Percentiles rank a stretch among this genome's conserved stretches.
phyloP scores from a whole-genome alignment of 1,140 invertebrate species.

The Paralvinella palmiformis region DNA sequence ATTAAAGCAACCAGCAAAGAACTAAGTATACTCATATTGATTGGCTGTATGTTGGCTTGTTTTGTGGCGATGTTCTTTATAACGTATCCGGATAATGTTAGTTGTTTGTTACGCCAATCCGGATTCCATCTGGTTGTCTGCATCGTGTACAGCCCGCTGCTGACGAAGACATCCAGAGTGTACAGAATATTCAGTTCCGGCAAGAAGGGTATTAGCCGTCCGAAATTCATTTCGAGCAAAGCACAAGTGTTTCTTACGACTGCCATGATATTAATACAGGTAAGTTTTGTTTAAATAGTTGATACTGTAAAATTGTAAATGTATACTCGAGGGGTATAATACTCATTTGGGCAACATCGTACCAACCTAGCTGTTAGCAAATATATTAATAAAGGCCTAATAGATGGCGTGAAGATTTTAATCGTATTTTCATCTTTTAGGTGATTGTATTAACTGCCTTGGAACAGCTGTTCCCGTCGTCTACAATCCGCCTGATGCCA shows the following conservation, averaged over 20 bases:
- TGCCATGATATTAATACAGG: too few species aligned
- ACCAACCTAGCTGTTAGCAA: too few species aligned
- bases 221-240: too few species aligned
- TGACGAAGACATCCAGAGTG: conserved; percentile 65
- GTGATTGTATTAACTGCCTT: too few species aligned
- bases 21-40: conserved; percentile 30
- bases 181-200: conserved; percentile 63
- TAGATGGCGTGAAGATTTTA: neutral
- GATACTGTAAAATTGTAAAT: too few species aligned
- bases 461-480: too few species aligned
- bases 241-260: too few species aligned
- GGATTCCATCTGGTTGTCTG: conserved; percentile 61
- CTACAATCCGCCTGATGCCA: conserved; percentile 8
- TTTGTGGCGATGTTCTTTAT: conserved; percentile 23
- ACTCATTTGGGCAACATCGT: too few species aligned
- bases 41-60: conserved; percentile 28
- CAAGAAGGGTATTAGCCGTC: too few species aligned
- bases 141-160: conserved; percentile 62
- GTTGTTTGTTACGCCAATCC: conserved; percentile 58
- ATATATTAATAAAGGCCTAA: neutral
- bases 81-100: conserved; percentile 51
- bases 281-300: too few species aligned
- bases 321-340: too few species aligned
- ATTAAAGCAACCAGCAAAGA: conserved; percentile 36
- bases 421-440: neutral